Evolutionary conservation across 2,888 invertebrate species (phyloP), one percentile per base, ranked within the genome.

Genomic region (Xanthostigma xanthostigma): DNA sequence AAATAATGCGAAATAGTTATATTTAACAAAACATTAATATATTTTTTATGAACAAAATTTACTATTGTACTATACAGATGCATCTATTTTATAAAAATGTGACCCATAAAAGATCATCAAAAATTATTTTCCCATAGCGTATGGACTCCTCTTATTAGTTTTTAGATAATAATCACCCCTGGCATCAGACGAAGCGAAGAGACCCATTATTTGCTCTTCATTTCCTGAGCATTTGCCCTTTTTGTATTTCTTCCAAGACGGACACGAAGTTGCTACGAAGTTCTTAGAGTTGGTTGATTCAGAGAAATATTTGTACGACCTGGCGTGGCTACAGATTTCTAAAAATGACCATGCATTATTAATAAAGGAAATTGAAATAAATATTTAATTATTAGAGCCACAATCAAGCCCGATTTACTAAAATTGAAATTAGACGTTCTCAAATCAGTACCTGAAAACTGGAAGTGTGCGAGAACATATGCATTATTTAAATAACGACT

Each of bases 291-390:
- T 61, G 13, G 72, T 63, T 36, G 71, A 72, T 56, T 72, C 72
- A 8, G 68, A 67, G 52, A 68, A 72, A 54, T 67, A 70, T 9
- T 57, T 51, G n/a, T 66, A 65, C 0, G 71, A 63, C 51, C 71
- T 62, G 12, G 65, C 68, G 52, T 71, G 72, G 52, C 68, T 69
- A 51, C 70, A 70, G 48, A 69, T 70, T 55, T 67, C 72, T 72
- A 54, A 43, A 63, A 61, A 50, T 27, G 5, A 27, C 6, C 6
- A 27, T 27, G 3, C 3, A 27, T 27, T 6, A 17, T 17, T 6
- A 27, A 27, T 27, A 5, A 27, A 6, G 3, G 6, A 27, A 27
- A 27, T 6, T 5, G 27, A 5, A 17, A 36, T 27, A 33, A 42
- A 3, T 17, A 27, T 11, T 27, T 9, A 42, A 5, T 42, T 42